Percentiles rank a stretch among this genome's conserved stretches.
Evolutionary conservation across 2,797 vertebrate genomes (phyloP).

Genomic region (Rallus crepitans): DNA sequence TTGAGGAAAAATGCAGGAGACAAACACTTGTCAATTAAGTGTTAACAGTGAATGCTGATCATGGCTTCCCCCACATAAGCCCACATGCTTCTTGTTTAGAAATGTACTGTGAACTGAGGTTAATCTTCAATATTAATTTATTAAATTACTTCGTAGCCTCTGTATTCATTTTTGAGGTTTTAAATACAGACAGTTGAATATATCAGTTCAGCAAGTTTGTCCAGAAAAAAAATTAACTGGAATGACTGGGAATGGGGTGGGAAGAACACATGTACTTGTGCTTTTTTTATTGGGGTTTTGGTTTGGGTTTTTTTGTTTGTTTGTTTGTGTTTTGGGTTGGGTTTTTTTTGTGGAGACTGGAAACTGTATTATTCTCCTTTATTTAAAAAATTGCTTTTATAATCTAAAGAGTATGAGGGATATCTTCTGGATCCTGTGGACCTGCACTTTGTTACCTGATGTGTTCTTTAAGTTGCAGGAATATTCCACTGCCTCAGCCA

Average conservation of each 20-base stretch:
- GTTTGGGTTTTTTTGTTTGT: background rate
- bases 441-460: background rate
- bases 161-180: background rate
- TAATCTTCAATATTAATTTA: background rate
- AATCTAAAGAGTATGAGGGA: background rate
- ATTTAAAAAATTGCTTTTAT: background rate
- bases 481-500: background rate
- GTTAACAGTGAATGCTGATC: conserved; percentile 6
- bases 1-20: background rate
- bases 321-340: too few relatives aligned
- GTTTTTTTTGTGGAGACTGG: background rate
- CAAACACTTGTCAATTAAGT: background rate
- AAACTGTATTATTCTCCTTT: background rate
- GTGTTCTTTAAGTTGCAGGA: background rate
- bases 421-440: background rate
- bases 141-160: background rate
- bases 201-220: background rate
- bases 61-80: background rate
- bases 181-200: background rate
- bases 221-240: background rate
- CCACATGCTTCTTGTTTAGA: background rate
- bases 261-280: background rate
- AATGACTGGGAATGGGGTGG: background rate
- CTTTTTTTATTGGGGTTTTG: background rate
- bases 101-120: background rate